Evolutionary conservation across 2,888 invertebrate genomes (phyloP).

Genomic region (Lithophane socia): DNA sequence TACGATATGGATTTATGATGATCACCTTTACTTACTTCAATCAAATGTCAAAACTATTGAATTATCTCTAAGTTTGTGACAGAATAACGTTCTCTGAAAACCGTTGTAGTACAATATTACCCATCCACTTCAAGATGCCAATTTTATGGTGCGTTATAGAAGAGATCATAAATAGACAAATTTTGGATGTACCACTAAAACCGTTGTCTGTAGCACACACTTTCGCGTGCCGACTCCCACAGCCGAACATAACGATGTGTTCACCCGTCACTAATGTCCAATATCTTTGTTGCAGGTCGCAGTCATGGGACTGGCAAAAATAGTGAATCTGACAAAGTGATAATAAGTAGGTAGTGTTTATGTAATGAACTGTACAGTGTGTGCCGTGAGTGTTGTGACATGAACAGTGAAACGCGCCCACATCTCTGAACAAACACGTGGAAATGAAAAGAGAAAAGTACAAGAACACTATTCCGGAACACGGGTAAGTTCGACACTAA

Average conservation of each 20-base stretch:
- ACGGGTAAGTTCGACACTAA: slow-evolving; percentile 76
- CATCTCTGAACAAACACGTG: slow-evolving; percentile 77
- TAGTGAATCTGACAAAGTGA: slow-evolving; percentile 70
- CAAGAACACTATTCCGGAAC: slow-evolving; percentile 80
- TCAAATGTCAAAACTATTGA: slow-evolving; percentile 13
- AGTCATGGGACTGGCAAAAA: slow-evolving; percentile 70
- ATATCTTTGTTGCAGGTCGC: slow-evolving; percentile 76
- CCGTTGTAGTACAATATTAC: slow-evolving; percentile 3
- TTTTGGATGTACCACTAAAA: slow-evolving; percentile 23
- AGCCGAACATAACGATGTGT: slow-evolving; percentile 39
- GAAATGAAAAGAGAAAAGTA: slow-evolving; percentile 90
- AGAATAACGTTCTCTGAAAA: slow-evolving; percentile 4
- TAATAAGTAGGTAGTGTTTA: slow-evolving; percentile 71
- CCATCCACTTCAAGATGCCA: slow-evolving; percentile 20
- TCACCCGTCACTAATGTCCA: slow-evolving; percentile 64
- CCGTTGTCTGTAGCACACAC: slow-evolving; percentile 13
- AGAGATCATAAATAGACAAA: slow-evolving; percentile 6
- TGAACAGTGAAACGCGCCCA: slow-evolving; percentile 79
- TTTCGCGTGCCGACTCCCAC: slow-evolving; percentile 49
- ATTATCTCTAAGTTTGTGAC: neutral
- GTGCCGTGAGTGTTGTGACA: slow-evolving; percentile 77
- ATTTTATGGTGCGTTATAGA: neutral
- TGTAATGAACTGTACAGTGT: slow-evolving; percentile 71
- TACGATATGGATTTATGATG: slow-evolving; percentile 15
- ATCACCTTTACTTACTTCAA: slow-evolving; percentile 13